phyloP scores from a whole-genome alignment of 2,888 invertebrate species.

The Girardia tigrina region DNA sequence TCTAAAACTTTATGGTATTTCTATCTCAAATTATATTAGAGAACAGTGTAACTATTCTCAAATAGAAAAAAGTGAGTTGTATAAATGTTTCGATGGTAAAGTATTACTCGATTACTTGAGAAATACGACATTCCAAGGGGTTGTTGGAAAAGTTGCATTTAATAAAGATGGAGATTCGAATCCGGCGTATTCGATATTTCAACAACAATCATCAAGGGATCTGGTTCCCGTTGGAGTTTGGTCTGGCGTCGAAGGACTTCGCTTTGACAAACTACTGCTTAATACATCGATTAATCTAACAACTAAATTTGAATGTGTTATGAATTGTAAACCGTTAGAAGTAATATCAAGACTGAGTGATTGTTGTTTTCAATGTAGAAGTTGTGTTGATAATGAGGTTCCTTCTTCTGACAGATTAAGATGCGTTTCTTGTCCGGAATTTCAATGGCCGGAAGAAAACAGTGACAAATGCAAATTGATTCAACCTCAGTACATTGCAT shows the following conservation, averaged over 20 bases:
- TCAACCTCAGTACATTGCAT: neutral
- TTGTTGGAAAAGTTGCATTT: neutral
- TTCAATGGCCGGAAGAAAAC: conserved; percentile 19
- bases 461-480: neutral
- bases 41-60: neutral
- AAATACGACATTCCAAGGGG: neutral
- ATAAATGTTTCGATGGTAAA: neutral
- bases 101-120: neutral
- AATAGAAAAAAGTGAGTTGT: neutral
- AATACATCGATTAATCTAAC: neutral
- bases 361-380: conserved; percentile 10
- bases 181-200: neutral
- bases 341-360: neutral
- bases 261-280: neutral
- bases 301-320: neutral
- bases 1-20: neutral
- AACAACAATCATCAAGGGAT: neutral
- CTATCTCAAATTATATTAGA: neutral
- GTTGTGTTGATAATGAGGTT: neutral
- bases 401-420: neutral
- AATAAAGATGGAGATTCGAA: neutral
- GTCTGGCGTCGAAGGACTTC: neutral
- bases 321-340: neutral
- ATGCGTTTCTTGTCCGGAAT: neutral
- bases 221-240: neutral